Percentiles rank a stretch among this genome's conserved stretches.
phyloP scores from a whole-genome alignment of 1,140 invertebrate genomes.

The Ostrea denselamellosa region DNA sequence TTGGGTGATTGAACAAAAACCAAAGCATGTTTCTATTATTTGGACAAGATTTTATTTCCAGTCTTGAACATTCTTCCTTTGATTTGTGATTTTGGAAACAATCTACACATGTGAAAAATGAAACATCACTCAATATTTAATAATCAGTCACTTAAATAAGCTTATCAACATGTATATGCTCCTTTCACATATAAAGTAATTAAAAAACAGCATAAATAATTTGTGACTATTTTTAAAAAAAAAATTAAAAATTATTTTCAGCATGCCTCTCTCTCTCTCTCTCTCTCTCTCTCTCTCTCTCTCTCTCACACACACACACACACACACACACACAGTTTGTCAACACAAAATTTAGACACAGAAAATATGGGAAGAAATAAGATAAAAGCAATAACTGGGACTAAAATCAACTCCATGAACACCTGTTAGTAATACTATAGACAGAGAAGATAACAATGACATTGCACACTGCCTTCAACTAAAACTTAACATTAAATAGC shows the following conservation, averaged over 20 bases:
- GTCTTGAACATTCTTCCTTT: conserved; percentile 6
- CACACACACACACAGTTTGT: not conserved
- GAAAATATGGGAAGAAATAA: not conserved
- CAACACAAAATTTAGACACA: not conserved
- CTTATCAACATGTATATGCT: not conserved
- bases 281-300: conserved; percentile 18
- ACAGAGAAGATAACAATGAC: not conserved
- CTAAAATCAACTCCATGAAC: conserved; percentile 19
- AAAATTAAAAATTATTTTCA: not conserved
- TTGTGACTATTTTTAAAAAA: not conserved
- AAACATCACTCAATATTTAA: not conserved
- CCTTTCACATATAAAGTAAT: not conserved
- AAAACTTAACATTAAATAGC: not conserved
- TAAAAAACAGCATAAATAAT: not conserved
- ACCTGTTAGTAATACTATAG: conserved; percentile 8
- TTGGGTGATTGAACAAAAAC: not conserved
- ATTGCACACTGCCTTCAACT: conserved; percentile 5
- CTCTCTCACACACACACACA: not conserved
- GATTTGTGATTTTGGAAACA: not conserved
- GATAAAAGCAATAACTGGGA: not conserved
- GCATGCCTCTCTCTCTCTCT: not conserved
- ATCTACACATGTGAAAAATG: not conserved
- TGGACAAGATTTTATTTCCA: conserved; percentile 14
- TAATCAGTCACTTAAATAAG: not conserved
- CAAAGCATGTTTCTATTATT: not conserved